phyloP scores from a whole-genome alignment of 1,140 invertebrate species.

The Cyclina sinensis region DNA sequence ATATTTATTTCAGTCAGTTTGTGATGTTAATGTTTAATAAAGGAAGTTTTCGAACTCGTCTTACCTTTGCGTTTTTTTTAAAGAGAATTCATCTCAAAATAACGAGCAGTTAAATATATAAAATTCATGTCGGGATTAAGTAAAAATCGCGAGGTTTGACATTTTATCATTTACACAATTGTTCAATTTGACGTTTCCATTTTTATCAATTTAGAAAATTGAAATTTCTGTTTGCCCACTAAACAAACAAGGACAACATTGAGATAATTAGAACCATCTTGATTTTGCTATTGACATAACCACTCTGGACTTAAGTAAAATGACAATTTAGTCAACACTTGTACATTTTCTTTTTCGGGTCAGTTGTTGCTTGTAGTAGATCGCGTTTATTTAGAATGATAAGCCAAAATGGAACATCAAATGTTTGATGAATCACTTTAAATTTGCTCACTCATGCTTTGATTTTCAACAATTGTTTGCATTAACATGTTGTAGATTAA shows the following conservation, averaged over 20 bases:
- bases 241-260: constrained; percentile 5
- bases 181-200: constrained; percentile 50
- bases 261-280: constrained; percentile 15
- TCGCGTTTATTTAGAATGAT: neutral
- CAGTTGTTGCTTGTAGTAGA: neutral
- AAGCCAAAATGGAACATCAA: neutral
- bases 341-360: constrained; percentile 1
- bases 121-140: neutral
- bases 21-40: no score
- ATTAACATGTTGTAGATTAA: no score
- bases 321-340: constrained; percentile 2
- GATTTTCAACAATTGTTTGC: neutral
- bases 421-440: neutral
- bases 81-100: no score
- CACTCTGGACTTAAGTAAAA: constrained; percentile 10
- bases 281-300: neutral
- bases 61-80: no score
- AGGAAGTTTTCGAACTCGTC: no score
- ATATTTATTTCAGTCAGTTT: no score
- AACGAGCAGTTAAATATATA: no score
- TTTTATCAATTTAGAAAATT: constrained; percentile 24
- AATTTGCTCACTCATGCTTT: neutral
- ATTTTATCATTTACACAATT: constrained; percentile 36
- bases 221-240: constrained; percentile 23
- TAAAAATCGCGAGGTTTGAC: constrained; percentile 16